A percentile compares a stretch with the other conserved stretches of the same genome.
These are phyloP conservation scores for Drosophila simulans DNA, from an alignment of 1,140 invertebrate species.

Conservation along the genomic window DNA sequence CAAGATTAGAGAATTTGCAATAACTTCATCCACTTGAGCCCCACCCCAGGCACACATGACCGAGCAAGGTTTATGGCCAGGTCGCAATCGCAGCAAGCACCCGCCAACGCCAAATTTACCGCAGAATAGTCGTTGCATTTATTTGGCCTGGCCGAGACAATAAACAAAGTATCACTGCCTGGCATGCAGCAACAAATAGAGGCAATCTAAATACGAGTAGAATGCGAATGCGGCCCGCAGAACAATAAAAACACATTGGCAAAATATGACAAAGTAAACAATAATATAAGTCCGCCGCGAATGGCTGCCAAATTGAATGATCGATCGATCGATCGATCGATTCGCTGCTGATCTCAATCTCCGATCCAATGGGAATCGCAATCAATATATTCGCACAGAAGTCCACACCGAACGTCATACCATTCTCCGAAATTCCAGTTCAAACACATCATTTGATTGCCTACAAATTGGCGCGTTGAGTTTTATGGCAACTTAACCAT, in stretches of 20 bases:
- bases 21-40: constrained; percentile 61
- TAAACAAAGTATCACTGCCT: constrained; percentile 77
- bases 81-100: constrained; percentile 1
- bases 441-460: constrained; percentile 75
- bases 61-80: constrained; percentile 59
- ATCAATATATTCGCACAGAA: not conserved
- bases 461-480: constrained; percentile 79
- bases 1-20: constrained; percentile 57
- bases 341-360: not conserved
- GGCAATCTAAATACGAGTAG: constrained; percentile 39
- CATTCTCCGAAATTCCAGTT: constrained; percentile 58
- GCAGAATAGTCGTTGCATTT: constrained; percentile 67
- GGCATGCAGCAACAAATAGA: constrained; percentile 76
- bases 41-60: not conserved
- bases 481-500: constrained; percentile 74
- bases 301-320: constrained; percentile 53
- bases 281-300: constrained; percentile 57
- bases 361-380: not conserved
- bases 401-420: constrained; percentile 23
- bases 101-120: constrained; percentile 58
- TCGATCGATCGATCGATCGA: constrained; percentile 2
- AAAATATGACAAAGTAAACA: constrained; percentile 80
- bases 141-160: constrained; percentile 73
- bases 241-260: constrained; percentile 68
- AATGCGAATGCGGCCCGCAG: constrained; percentile 22